Evolutionary conservation across 2,797 vertebrate genomes (phyloP), one percentile per base, ranked within the genome.

Genomic region (Onychomys torridus): DNA sequence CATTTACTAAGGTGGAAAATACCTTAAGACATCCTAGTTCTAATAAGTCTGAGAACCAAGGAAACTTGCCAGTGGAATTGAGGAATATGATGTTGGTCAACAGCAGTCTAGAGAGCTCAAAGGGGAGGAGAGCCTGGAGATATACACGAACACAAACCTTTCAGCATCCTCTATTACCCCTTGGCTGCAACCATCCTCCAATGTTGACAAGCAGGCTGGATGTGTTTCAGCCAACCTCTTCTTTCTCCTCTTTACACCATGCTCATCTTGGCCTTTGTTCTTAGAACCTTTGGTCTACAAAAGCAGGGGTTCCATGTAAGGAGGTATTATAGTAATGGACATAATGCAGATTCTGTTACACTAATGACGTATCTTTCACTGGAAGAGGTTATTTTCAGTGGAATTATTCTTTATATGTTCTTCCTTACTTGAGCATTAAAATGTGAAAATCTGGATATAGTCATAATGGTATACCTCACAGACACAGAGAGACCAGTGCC

Each of bases 1-100:
- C 93, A 85, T 71, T 88, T 85, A 59, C 7, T 85, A 49, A 96
- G 73, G 81, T 79, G 25, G 29, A 34, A 83, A 87, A 96, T 52
- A 92, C 17, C 21, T 29, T 69, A 59, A 93, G 57, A 57, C 4
- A 16, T 32, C 67, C 8, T 86, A 6, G 8, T 92, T 93, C 37
- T 3, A 2, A 29, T 37, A 95, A 92, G 40, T 78, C 43, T 86
- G 61, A 91, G 65, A 90, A 34, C 6, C 32, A 82, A 19, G 55
- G 67, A 78, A 78, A 52, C 14, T 29, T 82, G 49, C n/a, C 71
- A 78, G 37, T 37, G 55, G 86, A 63, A 10, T 46, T 81, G 27
- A 88, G 25, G 52, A 67, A 32, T 49, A 29, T 21, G 40, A 29
- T 69, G 6, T 43, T 84, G 52, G 21, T 57, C 59, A 52, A 67